Base-by-base conservation (phyloP, 2,888 invertebrate genomes). In the Amphiduros pacificus region DNA sequence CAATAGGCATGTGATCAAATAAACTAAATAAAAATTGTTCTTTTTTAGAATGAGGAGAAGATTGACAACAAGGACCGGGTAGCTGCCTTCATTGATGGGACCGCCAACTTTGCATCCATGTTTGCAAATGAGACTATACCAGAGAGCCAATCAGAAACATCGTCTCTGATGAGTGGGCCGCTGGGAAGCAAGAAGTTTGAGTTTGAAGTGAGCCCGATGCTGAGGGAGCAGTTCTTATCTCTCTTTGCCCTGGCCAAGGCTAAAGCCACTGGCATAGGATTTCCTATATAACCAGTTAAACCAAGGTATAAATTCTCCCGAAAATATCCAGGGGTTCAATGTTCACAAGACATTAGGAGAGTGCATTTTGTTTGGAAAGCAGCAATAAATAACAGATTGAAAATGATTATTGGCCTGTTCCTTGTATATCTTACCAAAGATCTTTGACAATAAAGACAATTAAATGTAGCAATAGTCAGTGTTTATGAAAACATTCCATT, bases 71-170 rank as follows among this genome's bases (percentile, higher is more conserved):
- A 70, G 36, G 76, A 78, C 26, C 65, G 78, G 52, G 73, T 78
- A 0, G 74, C 76, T 48, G 76, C 74, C 26, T 78, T 76, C 63
- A 73, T 78, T 50, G 74, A 76, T 58, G 55, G 61, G 28, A 32
- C 63, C 20, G 52, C 63, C 2, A 51, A 59, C 27, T 54, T 41
- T 29, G n/a, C n/a, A n/a, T n/a, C n/a, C n/a, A n/a, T n/a, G n/a
- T n/a, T n/a, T n/a, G n/a, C n/a, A n/a, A 50, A 55, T 31, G 44
- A 54, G 24, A 5, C 31, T 20, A 52, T 31, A 58, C 50, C 22
- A 61, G 66, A 68, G 20, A 68, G 65, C 61, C 66, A 66, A 59
- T 63, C 68, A 54, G 68, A 64, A 24, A 60, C 64, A 14, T 55
- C 65, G 2, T 36, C 55, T 2, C 52, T 40, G 11, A 52, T 32